These are phyloP conservation scores for Equus przewalskii DNA, from an alignment of 2,113 vertebrate species.

Conservation along the genomic window DNA sequence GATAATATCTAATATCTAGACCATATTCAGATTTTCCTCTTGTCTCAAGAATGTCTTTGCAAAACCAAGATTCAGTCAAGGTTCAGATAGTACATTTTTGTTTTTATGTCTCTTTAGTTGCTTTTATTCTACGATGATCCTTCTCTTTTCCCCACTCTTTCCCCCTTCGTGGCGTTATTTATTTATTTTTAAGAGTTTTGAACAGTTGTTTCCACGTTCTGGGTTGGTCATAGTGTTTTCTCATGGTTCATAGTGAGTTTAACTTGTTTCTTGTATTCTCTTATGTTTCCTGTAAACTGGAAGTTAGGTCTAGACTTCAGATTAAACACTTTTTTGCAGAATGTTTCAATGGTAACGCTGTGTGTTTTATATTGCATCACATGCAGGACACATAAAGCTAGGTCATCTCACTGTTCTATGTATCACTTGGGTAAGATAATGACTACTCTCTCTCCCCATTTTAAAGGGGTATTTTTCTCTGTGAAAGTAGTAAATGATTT, in stretches of 20 bases:
- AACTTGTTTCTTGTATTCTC: constrained; percentile 17
- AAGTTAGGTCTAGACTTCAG: constrained; percentile 7
- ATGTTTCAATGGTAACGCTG: not conserved
- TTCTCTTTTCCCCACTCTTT: not conserved
- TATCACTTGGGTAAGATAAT: constrained; percentile 13
- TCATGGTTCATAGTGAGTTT: not conserved
- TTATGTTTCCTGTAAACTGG: not conserved
- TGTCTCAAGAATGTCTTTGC: not conserved
- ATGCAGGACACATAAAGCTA: not conserved
- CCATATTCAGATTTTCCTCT: not conserved
- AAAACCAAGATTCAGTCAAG: not conserved
- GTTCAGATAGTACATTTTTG: not conserved
- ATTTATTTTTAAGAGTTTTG: not conserved
- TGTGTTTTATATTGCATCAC: not conserved
- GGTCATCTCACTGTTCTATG: not conserved
- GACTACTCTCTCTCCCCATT: not conserved
- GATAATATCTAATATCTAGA: not conserved
- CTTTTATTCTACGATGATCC: not conserved
- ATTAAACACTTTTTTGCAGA: not conserved
- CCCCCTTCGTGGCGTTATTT: not conserved
- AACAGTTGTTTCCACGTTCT: not conserved
- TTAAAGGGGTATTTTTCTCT: not conserved
- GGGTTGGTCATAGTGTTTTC: not conserved
- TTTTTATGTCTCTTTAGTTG: constrained; percentile 16
- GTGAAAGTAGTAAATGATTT: not conserved